Percentiles rank a stretch among this genome's conserved stretches.
Conservation (phyloP, 2,113 vertebrate species). For the Montifringilla adamsi region DNA sequence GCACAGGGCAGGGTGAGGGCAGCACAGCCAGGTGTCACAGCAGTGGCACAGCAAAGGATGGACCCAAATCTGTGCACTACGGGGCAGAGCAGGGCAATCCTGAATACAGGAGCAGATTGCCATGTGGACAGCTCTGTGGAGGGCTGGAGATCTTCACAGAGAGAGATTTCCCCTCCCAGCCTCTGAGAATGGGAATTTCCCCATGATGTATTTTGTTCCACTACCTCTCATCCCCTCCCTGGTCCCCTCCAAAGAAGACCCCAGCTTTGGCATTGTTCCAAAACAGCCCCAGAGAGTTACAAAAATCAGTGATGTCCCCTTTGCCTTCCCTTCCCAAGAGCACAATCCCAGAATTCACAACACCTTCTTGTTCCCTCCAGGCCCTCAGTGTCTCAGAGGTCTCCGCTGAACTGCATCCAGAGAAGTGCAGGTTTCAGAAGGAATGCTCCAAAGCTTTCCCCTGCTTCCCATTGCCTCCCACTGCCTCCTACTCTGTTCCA, state of each 20-base stretch:
- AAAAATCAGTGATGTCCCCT: accelerated
- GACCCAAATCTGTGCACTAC: not conserved
- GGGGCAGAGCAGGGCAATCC: not conserved
- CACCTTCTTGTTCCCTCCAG: not conserved
- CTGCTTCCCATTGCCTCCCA: not conserved
- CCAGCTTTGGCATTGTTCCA: accelerated
- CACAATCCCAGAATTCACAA: not conserved
- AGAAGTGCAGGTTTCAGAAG: not conserved
- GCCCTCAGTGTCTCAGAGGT: not conserved
- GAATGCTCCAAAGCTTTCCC: not conserved
- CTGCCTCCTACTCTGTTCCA: not conserved
- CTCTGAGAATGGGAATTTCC: not conserved
- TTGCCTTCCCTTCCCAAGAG: not conserved
- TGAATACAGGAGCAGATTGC: not conserved
- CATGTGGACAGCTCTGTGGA: accelerated
- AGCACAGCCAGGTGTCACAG: not conserved
- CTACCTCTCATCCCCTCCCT: not conserved
- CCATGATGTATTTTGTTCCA: not conserved
- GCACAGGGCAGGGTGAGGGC: accelerated
- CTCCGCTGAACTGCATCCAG: not conserved
- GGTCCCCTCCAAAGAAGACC: not conserved
- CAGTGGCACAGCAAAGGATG: not conserved
- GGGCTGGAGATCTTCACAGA: not conserved
- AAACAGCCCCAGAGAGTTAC: accelerated
- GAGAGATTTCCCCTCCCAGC: not conserved